A percentile compares a stretch with the other conserved stretches of the same genome.
phyloP scores from a whole-genome alignment of 2,888 invertebrate genomes.

The Drosophila aldrichi region DNA sequence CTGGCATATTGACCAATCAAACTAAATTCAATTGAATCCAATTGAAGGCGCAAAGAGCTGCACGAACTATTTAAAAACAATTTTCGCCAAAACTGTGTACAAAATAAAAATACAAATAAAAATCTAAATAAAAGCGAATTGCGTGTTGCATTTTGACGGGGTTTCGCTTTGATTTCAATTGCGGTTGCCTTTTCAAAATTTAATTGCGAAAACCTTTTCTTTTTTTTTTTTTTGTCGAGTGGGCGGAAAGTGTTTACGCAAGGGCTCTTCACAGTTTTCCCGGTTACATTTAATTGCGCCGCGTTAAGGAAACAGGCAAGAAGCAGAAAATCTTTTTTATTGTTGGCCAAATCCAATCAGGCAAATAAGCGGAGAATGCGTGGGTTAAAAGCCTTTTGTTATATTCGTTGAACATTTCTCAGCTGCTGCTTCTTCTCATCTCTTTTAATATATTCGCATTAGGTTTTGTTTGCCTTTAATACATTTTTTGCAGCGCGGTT shows the following conservation, averaged over 20 bases:
- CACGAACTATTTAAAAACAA: conserved; percentile 73
- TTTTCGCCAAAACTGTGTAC: conserved; percentile 38
- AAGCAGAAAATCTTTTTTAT: conserved; percentile 20
- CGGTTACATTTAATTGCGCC: conserved; percentile 58
- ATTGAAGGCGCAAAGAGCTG: conserved; percentile 48
- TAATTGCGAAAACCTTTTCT: too few species aligned
- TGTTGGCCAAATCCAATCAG: conserved; percentile 59
- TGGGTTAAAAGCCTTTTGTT: conserved; percentile 64
- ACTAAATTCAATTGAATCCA: conserved; percentile 65
- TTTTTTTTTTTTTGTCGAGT: too few species aligned
- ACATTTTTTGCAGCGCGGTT: conserved; percentile 36
- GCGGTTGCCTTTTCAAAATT: too few species aligned
- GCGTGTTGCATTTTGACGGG: conserved; percentile 39
- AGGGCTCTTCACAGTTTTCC: conserved; percentile 22
- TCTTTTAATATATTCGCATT: conserved; percentile 77
- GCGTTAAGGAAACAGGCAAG: not conserved
- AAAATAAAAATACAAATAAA: not conserved
- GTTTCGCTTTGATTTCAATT: too few species aligned
- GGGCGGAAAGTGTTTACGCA: too few species aligned
- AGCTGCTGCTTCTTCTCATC: not conserved
- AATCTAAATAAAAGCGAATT: not conserved
- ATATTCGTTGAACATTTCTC: conserved; percentile 26
- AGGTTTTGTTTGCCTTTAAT: conserved; percentile 42
- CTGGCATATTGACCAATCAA: conserved; percentile 78
- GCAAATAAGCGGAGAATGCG: conserved; percentile 42